A percentile compares a stretch with the other conserved stretches of the same genome.
Conservation (phyloP, 2,888 invertebrate species). For the Hoplodrina blanda region DNA sequence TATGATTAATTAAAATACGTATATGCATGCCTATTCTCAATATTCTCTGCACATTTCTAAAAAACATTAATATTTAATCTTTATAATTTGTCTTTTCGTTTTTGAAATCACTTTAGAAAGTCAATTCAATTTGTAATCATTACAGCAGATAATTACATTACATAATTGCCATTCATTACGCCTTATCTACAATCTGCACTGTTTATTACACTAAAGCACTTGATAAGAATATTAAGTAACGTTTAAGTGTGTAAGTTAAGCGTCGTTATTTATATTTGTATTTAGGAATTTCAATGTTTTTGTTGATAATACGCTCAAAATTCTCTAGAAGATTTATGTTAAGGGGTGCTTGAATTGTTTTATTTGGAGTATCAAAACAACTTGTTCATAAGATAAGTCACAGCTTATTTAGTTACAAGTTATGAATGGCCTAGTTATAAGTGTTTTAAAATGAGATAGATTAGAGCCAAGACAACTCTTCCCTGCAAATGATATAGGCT, state of each 20-base stretch:
- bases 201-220: constrained; percentile 20
- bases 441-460: too few species aligned
- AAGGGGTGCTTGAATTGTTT: not conserved
- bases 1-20: too few species aligned
- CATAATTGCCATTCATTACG: constrained; percentile 29
- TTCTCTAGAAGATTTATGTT: not conserved
- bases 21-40: too few species aligned
- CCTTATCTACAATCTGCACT: constrained; percentile 18
- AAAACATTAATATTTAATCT: too few species aligned
- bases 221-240: constrained; percentile 34
- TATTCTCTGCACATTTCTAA: too few species aligned
- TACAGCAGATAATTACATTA: constrained; percentile 27
- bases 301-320: not conserved
- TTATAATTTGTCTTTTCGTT: not conserved
- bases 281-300: constrained; percentile 4
- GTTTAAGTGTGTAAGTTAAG: not conserved
- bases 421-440: too few species aligned
- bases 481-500: too few species aligned
- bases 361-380: constrained; percentile 9
- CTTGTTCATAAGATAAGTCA: not conserved
- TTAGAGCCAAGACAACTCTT: too few species aligned
- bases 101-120: constrained; percentile 11
- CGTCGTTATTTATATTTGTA: not conserved
- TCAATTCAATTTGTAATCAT: constrained; percentile 20
- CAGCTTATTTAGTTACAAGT: too few species aligned